These are phyloP conservation scores for Thryonomys swinderianus DNA, from an alignment of 2,113 vertebrate genomes.

Conservation along the genomic window DNA sequence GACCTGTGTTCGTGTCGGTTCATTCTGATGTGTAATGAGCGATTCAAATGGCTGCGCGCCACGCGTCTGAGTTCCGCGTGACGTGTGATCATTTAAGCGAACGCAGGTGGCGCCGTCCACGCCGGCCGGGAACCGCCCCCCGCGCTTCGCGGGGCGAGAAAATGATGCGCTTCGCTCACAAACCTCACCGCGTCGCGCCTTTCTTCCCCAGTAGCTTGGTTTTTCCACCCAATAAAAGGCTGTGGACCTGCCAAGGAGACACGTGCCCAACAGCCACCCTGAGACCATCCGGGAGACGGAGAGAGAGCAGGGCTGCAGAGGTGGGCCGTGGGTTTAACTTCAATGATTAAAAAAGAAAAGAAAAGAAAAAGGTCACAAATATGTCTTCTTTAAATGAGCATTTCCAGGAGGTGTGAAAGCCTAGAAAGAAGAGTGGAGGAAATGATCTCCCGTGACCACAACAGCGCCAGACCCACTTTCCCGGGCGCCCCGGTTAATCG, in stretches of 20 bases:
- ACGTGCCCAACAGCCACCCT: neutral
- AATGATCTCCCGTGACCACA: neutral
- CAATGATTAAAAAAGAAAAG: slow-evolving; percentile 21
- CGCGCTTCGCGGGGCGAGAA: neutral
- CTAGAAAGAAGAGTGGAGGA: slow-evolving; percentile 50
- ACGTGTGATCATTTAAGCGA: slow-evolving; percentile 74
- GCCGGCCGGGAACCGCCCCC: slow-evolving; percentile 33
- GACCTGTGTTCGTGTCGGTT: slow-evolving; percentile 62
- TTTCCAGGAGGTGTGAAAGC: slow-evolving; percentile 53
- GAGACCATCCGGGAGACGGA: neutral
- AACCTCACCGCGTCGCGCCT: slow-evolving; percentile 55
- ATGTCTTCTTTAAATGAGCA: slow-evolving; percentile 46
- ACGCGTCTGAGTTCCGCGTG: slow-evolving; percentile 62
- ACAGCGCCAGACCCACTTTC: neutral
- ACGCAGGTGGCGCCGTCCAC: slow-evolving; percentile 52
- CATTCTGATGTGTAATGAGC: slow-evolving; percentile 75
- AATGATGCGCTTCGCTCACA: slow-evolving; percentile 8
- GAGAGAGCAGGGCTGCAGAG: neutral
- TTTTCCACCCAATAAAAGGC: neutral
- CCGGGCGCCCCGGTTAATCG: neutral
- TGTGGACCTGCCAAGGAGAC: slow-evolving; percentile 20
- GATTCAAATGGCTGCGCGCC: slow-evolving; percentile 63
- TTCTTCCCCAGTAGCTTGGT: slow-evolving; percentile 18
- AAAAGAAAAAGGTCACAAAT: no score
- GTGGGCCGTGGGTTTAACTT: slow-evolving; percentile 59